phyloP scores from a whole-genome alignment of 2,888 invertebrate species.

The Ornithoptera alexandrae region DNA sequence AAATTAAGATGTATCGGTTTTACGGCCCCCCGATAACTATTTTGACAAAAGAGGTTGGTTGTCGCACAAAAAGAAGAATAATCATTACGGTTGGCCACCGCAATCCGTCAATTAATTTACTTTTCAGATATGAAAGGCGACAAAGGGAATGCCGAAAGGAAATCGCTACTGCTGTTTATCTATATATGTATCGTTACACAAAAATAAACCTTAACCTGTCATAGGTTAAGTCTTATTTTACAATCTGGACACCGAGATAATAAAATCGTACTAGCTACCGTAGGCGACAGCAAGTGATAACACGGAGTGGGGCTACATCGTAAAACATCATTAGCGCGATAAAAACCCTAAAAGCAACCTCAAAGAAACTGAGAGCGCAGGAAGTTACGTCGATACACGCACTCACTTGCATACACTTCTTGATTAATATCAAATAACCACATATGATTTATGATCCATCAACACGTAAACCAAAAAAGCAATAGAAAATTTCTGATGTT shows the following conservation, averaged over 20 bases:
- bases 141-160: conserved; percentile 57
- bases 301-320: conserved; percentile 60
- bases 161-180: conserved; percentile 49
- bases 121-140: conserved; percentile 67
- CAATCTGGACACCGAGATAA: conserved; percentile 33
- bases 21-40: conserved; percentile 46
- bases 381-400: conserved; percentile 54
- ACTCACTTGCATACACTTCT: conserved; percentile 36
- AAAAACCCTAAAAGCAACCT: conserved; percentile 67
- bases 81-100: conserved; percentile 58
- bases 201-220: conserved; percentile 43
- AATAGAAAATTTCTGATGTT: not conserved
- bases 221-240: conserved; percentile 41
- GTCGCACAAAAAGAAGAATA: conserved; percentile 62
- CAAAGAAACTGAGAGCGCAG: conserved; percentile 56
- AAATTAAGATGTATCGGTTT: conserved; percentile 37
- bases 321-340: conserved; percentile 79
- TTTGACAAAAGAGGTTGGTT: conserved; percentile 60
- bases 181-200: conserved; percentile 32
- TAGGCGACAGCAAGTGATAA: conserved; percentile 69
- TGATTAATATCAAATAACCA: conserved; percentile 48
- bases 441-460: conserved; percentile 29
- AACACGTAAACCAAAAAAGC: conserved; percentile 29
- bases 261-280: conserved; percentile 62
- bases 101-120: conserved; percentile 74